phyloP scores from a whole-genome alignment of 2,888 invertebrate species.

The Atherix ibis region DNA sequence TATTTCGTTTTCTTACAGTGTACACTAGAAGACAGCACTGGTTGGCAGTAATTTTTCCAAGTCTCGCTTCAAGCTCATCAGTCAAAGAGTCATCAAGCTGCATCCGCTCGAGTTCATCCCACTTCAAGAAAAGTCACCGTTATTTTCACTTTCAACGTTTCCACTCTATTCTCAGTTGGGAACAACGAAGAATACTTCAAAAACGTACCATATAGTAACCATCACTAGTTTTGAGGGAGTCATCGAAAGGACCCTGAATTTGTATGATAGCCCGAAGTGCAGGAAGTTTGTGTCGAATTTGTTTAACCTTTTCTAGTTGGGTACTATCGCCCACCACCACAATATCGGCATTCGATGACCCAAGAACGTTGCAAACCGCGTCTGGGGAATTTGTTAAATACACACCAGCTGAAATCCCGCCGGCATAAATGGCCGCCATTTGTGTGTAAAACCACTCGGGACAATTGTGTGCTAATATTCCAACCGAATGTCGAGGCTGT shows the following conservation, averaged over 20 bases:
- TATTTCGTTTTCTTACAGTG: conserved; percentile 50
- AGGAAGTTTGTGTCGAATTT: conserved; percentile 50
- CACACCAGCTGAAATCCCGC: conserved; percentile 73
- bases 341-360: conserved; percentile 65
- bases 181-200: no score
- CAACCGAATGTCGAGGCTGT: conserved; percentile 63
- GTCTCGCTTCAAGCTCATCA: conserved; percentile 44
- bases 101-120: conserved; percentile 62
- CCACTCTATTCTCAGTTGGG: no score
- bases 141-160: no score
- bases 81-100: conserved; percentile 57
- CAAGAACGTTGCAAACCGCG: conserved; percentile 64
- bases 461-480: conserved; percentile 83
- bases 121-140: conserved; percentile 40
- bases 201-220: conserved; percentile 30
- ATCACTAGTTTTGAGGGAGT: conserved; percentile 27
- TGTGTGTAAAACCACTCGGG: conserved; percentile 82
- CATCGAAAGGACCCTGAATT: conserved; percentile 29
- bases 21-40: conserved; percentile 77
- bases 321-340: conserved; percentile 75
- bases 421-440: conserved; percentile 76
- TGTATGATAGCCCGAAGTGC: conserved; percentile 60
- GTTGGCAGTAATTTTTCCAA: conserved; percentile 56
- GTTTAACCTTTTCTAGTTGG: conserved; percentile 70
- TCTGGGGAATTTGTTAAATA: conserved; percentile 85